These are phyloP conservation scores for Pollenia labialis DNA, from an alignment of 2,888 invertebrate species.

Conservation along the genomic window DNA sequence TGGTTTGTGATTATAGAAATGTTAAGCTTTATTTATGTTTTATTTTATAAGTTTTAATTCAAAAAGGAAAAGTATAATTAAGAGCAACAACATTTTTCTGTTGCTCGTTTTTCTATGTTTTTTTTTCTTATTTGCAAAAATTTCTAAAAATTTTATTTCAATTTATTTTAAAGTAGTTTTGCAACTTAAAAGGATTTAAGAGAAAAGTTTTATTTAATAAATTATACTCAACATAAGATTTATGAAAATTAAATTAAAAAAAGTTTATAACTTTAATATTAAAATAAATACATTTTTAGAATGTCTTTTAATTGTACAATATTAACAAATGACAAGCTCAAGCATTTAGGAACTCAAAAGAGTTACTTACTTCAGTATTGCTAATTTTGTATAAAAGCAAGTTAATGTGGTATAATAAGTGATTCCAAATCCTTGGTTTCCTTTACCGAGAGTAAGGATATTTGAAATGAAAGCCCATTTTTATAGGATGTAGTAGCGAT, in stretches of 20 bases:
- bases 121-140: background rate
- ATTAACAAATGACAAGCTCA: too few relatives aligned
- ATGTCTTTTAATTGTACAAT: too few relatives aligned
- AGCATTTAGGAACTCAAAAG: too few relatives aligned
- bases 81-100: slow-evolving; percentile 1
- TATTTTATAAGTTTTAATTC: slow-evolving; percentile 34
- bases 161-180: background rate
- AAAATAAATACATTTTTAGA: too few relatives aligned
- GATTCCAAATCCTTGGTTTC: too few relatives aligned
- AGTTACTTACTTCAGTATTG: too few relatives aligned
- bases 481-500: too few relatives aligned
- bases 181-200: slow-evolving; percentile 9
- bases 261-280: too few relatives aligned
- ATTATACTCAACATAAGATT: background rate
- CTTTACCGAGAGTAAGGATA: too few relatives aligned
- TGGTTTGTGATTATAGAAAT: slow-evolving; percentile 51
- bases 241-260: background rate
- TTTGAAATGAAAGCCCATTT: too few relatives aligned
- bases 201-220: slow-evolving; percentile 15
- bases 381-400: too few relatives aligned
- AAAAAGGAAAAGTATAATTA: slow-evolving; percentile 19
- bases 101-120: background rate
- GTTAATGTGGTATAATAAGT: too few relatives aligned
- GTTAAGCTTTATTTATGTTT: slow-evolving; percentile 56
- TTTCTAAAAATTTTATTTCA: background rate